Base-by-base conservation (phyloP, 2,888 invertebrate species). In the Pterostichus madidus region DNA sequence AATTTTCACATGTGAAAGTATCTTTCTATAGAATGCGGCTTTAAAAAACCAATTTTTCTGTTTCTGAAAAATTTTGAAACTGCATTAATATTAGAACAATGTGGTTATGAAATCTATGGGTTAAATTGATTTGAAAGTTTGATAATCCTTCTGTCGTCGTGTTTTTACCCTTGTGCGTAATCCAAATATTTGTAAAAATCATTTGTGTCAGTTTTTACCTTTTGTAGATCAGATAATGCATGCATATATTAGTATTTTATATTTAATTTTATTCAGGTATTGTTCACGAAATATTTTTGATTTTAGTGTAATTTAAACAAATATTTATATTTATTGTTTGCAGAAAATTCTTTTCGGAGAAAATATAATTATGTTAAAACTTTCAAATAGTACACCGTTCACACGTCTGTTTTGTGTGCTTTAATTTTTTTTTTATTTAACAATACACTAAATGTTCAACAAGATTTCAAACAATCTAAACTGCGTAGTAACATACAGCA, bases 211-310 rank as follows among this genome's bases (percentile, higher is more conserved):
- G 39, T 71, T 71, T 71, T 71, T 39, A 56, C 15, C 39, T 24
- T 71, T 71, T 71, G 68, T 71, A 71, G 68, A 71, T 44, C 44
- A 71, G 68, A 71, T 11, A 71, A 71, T 71, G 68, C 68, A 71
- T 71, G 68, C 15, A n/a, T 8, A 49, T n/a, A 15, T 44, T 71
- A 71, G 68, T 17, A 44, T 71, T 56, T 56, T 71, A 68, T 68
- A 68, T 68, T 44, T 44, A 71, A 39, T 39, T 59, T 31, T 59
- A 59, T 64, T 49, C 64, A 64, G 11, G 13, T 5, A n/a, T 49
- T 64, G 24, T 64, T 64, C 13, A 64, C 35, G 2, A 49, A 49
- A 39, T 8, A 39, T 8, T 49, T 5, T 49, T 13, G 49, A 11
- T 13, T n/a, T 49, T n/a, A n/a, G 0, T n/a, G 10, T 49, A 49